Conservation (phyloP, 1,140 invertebrate species). For the Tetraneura akinire region DNA sequence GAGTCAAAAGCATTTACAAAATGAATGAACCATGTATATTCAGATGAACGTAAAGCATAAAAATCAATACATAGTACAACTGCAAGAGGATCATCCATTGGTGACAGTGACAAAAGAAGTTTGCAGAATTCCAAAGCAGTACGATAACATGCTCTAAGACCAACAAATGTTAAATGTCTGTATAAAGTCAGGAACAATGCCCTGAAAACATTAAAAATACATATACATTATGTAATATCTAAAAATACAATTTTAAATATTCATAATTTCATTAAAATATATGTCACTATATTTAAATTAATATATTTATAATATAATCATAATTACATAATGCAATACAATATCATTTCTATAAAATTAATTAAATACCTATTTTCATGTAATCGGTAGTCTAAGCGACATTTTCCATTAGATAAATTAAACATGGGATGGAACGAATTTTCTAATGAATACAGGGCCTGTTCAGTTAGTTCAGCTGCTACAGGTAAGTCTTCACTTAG, state of each 20-base stretch:
- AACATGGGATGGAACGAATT: conserved; percentile 79
- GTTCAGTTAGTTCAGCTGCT: conserved; percentile 77
- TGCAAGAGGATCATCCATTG: conserved; percentile 80
- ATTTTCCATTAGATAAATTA: conserved; percentile 73
- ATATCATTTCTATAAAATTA: neutral
- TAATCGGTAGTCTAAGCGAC: conserved; percentile 76
- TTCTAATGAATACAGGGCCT: conserved; percentile 77
- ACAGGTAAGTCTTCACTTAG: conserved; percentile 78
- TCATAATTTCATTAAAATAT: too few relatives aligned
- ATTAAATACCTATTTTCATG: conserved; percentile 74
- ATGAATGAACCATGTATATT: conserved; percentile 81
- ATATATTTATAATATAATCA: too few relatives aligned
- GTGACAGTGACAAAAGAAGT: conserved; percentile 76
- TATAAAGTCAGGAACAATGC: conserved; percentile 82
- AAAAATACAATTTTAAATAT: too few relatives aligned
- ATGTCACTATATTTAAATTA: too few relatives aligned
- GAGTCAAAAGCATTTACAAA: conserved; percentile 70
- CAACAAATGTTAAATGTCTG: conserved; percentile 80
- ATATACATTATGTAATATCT: neutral
- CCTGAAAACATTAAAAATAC: conserved; percentile 61
- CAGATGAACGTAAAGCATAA: conserved; percentile 78
- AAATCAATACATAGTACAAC: conserved; percentile 82
- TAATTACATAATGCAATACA: too few relatives aligned
- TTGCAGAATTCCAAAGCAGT: conserved; percentile 81
- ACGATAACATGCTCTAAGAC: conserved; percentile 77